A percentile compares a stretch with the other conserved stretches of the same genome.
phyloP scores from a whole-genome alignment of 2,113 vertebrate genomes.

The Rhineura floridana region DNA sequence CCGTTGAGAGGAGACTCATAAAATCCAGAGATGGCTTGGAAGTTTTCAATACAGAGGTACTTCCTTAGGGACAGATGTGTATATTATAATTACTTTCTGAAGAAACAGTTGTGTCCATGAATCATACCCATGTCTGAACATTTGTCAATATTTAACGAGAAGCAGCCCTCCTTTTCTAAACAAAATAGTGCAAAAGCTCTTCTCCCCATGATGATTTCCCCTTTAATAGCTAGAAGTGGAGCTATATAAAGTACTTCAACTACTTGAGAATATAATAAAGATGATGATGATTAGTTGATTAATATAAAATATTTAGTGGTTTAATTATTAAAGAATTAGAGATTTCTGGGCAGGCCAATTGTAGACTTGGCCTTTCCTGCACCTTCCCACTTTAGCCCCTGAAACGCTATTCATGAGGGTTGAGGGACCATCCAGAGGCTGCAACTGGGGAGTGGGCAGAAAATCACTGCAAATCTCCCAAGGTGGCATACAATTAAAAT shows the following conservation, averaged over 20 bases:
- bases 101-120: background rate
- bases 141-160: background rate
- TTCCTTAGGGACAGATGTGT: background rate
- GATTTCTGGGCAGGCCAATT: no score
- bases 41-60: background rate
- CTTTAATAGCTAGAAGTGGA: background rate
- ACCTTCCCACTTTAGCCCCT: background rate
- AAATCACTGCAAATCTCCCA: no score
- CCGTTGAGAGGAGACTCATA: background rate
- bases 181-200: background rate
- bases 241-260: background rate
- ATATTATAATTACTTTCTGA: background rate
- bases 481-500: no score
- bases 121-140: constrained; percentile 1
- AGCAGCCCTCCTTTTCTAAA: constrained; percentile 1
- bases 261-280: no score
- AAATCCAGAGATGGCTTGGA: background rate
- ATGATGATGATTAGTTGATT: background rate
- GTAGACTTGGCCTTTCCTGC: no score
- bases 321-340: background rate
- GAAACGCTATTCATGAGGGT: background rate
- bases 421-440: no score
- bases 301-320: background rate
- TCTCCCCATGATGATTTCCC: background rate
- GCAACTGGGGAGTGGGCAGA: no score